These are phyloP conservation scores for Neopelma chrysocephalum DNA, from an alignment of 2,797 vertebrate genomes.

Conservation along the genomic window DNA sequence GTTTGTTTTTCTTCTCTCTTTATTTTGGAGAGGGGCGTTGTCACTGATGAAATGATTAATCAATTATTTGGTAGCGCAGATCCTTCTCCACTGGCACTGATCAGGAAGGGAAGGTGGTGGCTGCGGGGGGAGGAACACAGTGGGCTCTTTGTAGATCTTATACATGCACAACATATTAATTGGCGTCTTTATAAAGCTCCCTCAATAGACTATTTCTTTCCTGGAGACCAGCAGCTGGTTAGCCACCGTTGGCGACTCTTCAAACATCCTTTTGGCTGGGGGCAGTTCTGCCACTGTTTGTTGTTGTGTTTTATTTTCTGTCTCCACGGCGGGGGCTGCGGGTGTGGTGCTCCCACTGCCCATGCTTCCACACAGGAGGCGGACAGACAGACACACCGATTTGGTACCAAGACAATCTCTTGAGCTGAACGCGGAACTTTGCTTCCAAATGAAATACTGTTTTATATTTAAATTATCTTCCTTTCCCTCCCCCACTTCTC, in stretches of 20 bases:
- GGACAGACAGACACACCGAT: not conserved
- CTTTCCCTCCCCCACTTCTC: constrained; percentile 57
- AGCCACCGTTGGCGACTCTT: constrained; percentile 73
- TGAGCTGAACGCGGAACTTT: constrained; percentile 47
- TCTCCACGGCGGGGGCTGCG: not conserved
- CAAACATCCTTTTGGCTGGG: constrained; percentile 70
- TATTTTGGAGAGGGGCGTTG: constrained; percentile 64
- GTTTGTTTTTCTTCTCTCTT: constrained; percentile 72
- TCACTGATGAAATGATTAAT: constrained; percentile 75
- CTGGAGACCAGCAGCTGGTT: constrained; percentile 76
- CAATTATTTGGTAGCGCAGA: constrained; percentile 75
- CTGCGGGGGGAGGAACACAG: constrained; percentile 73
- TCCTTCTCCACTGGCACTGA: constrained; percentile 62
- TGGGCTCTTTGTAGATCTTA: constrained; percentile 77
- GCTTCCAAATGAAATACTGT: constrained; percentile 70
- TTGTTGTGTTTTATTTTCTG: constrained; percentile 60
- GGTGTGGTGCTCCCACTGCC: not conserved
- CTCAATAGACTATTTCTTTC: constrained; percentile 76
- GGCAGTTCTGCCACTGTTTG: constrained; percentile 53
- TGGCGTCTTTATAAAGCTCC: constrained; percentile 74
- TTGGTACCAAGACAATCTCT: constrained; percentile 43
- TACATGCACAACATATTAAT: constrained; percentile 78
- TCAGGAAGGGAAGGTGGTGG: constrained; percentile 56
- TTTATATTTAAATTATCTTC: constrained; percentile 73
- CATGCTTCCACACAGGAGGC: not conserved